These are phyloP conservation scores for Eulacestoma nigropectus DNA, from an alignment of 2,113 vertebrate species.

Conservation along the genomic window DNA sequence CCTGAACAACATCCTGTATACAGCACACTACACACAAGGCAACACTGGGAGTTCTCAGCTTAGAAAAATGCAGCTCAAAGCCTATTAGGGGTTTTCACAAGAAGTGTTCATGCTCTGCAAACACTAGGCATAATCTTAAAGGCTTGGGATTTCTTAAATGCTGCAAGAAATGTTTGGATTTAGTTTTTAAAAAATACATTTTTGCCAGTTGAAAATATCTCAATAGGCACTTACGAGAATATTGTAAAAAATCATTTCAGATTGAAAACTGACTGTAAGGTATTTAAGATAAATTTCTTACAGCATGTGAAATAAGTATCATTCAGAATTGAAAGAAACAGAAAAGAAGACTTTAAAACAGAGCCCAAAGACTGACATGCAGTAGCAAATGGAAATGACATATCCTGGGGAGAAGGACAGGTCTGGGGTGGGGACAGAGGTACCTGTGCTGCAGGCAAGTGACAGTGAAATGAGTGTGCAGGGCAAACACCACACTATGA, in stretches of 20 bases:
- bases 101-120: background rate
- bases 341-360: background rate
- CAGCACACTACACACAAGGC: background rate
- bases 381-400: background rate
- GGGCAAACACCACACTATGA: background rate
- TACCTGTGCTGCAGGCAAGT: background rate
- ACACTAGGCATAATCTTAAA: background rate
- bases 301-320: background rate
- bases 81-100: background rate
- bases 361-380: background rate
- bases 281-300: background rate
- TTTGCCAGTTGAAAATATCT: background rate
- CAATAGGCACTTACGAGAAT: background rate
- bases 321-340: background rate
- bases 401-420: background rate
- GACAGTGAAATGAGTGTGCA: background rate
- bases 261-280: background rate
- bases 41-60: background rate
- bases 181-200: background rate
- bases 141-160: background rate
- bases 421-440: background rate
- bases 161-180: background rate
- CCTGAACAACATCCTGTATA: background rate
- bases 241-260: background rate
- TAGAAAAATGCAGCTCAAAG: background rate